A percentile compares a stretch with the other conserved stretches of the same genome.
phyloP scores from a whole-genome alignment of 2,888 invertebrate genomes.

The Diogma glabrata region DNA sequence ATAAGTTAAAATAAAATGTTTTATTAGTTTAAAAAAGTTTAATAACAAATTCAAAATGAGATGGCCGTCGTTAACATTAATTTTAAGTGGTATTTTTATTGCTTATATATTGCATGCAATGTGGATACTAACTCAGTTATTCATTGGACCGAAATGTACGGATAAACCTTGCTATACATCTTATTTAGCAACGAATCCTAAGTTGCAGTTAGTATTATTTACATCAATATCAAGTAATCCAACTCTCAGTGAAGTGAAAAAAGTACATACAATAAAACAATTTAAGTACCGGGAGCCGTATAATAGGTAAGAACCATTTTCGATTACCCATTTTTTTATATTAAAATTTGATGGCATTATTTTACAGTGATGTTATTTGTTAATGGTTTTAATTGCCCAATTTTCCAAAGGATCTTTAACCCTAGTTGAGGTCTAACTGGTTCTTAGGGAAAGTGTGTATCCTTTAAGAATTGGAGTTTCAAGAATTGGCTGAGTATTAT shows the following conservation, averaged over 20 bases:
- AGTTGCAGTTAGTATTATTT: constrained; percentile 56
- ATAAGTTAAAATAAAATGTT: too few species aligned
- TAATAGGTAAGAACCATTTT: constrained; percentile 40
- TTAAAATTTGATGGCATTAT: too few species aligned
- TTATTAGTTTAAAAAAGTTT: too few species aligned
- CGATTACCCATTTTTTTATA: too few species aligned
- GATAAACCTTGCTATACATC: constrained; percentile 50
- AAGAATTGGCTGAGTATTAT: too few species aligned
- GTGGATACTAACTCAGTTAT: constrained; percentile 62
- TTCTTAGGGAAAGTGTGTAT: too few species aligned
- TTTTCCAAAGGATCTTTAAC: too few species aligned
- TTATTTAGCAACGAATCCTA: constrained; percentile 53
- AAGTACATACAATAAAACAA: constrained; percentile 46
- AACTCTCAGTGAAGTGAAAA: constrained; percentile 42
- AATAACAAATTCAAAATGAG: constrained; percentile 28
- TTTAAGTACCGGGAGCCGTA: constrained; percentile 52
- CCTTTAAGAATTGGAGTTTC: too few species aligned
- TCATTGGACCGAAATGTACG: constrained; percentile 55
- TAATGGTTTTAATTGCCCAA: too few species aligned
- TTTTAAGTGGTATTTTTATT: constrained; percentile 52
- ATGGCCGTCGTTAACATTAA: constrained; percentile 46
- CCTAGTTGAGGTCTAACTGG: too few species aligned
- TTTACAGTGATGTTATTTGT: too few species aligned
- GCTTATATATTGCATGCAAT: constrained; percentile 62
- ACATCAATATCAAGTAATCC: constrained; percentile 51